Percentiles rank a stretch among this genome's conserved stretches.
phyloP scores from a whole-genome alignment of 2,888 invertebrate genomes.

The Aphodius granarius region DNA sequence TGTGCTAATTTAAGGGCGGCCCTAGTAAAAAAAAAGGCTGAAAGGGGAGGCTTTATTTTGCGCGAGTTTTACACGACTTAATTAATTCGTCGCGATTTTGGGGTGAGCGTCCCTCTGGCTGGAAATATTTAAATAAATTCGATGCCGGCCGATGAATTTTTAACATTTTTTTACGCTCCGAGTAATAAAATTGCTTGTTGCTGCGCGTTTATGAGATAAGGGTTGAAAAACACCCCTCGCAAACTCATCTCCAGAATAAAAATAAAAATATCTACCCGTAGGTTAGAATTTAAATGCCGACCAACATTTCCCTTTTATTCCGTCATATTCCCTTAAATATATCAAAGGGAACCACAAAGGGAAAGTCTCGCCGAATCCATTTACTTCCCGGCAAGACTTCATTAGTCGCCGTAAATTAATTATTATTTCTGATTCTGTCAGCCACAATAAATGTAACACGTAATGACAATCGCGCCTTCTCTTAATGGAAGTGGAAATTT shows the following conservation, averaged over 20 bases:
- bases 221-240: background rate
- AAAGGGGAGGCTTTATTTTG: conserved; percentile 51
- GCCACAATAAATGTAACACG: conserved; percentile 39
- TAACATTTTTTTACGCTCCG: conserved; percentile 37
- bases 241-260: background rate
- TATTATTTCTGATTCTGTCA: conserved; percentile 54
- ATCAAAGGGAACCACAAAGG: conserved; percentile 14
- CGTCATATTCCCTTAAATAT: background rate
- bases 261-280: background rate
- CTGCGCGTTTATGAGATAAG: background rate
- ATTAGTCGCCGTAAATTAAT: conserved; percentile 54
- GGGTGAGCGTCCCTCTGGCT: conserved; percentile 37
- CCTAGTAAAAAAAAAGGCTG: conserved; percentile 40
- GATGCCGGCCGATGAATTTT: conserved; percentile 46
- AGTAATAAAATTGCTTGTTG: conserved; percentile 15
- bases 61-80: conserved; percentile 50
- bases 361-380: background rate
- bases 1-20: conserved; percentile 51
- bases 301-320: background rate
- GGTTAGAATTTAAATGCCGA: background rate
- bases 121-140: conserved; percentile 50
- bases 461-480: conserved; percentile 28
- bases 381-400: conserved; percentile 44
- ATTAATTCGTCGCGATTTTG: conserved; percentile 53
- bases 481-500: conserved; percentile 26